Percentiles rank a stretch among this genome's conserved stretches.
These are phyloP conservation scores for Trichonephila clavata DNA, from an alignment of 1,140 invertebrate genomes.

Conservation along the genomic window DNA sequence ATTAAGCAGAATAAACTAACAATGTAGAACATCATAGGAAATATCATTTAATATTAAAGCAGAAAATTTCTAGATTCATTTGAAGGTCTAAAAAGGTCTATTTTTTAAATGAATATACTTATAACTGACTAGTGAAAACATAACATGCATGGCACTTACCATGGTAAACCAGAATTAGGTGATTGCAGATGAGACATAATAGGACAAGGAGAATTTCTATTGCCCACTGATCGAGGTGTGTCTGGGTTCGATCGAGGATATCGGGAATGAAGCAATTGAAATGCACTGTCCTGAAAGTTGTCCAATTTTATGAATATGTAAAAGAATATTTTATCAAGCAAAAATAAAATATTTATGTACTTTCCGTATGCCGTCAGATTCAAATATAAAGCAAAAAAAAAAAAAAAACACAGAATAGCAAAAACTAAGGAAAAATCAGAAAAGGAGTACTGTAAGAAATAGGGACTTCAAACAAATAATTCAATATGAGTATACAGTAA, in stretches of 20 bases:
- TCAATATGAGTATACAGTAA: no score
- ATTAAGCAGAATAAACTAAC: no score
- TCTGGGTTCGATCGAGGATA: constrained; percentile 69
- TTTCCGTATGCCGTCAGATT: not conserved
- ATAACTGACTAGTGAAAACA: no score
- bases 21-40: no score
- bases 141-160: not conserved
- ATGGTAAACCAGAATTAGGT: constrained; percentile 65
- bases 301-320: not conserved
- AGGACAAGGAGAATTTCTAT: constrained; percentile 62
- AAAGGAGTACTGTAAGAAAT: no score
- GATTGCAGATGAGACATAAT: constrained; percentile 64
- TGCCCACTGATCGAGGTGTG: constrained; percentile 60
- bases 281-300: constrained; percentile 72
- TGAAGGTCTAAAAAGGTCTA: no score
- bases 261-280: constrained; percentile 68
- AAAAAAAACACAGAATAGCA: not conserved
- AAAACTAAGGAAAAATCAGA: no score
- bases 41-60: no score
- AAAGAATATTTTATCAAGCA: no score
- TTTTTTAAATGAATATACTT: no score
- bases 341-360: not conserved
- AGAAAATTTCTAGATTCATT: no score
- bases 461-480: no score
- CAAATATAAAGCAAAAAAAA: not conserved